Evolutionary conservation across 2,888 invertebrate genomes (phyloP).

Genomic region (Sepiola atlantica): DNA sequence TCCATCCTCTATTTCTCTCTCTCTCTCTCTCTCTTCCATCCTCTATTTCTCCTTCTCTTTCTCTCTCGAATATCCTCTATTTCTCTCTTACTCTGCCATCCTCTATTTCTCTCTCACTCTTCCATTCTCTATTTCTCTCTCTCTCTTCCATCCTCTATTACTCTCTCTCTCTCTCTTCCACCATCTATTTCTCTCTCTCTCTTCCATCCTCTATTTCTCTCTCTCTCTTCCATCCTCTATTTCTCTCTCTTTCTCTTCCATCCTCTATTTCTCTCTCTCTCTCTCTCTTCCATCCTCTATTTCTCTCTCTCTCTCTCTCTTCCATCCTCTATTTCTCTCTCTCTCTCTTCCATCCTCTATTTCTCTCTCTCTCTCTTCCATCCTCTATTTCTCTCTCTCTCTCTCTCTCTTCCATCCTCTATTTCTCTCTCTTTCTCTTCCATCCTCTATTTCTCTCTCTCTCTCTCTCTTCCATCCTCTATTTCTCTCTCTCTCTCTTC

Average conservation of each 20-base stretch:
- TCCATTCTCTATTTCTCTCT: not conserved
- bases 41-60: not conserved
- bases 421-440: rapidly evolving
- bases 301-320: no score
- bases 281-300: no score
- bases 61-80: no score
- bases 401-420: not conserved
- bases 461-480: not conserved
- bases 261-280: no score
- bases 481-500: rapidly evolving
- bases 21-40: not conserved
- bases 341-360: not conserved
- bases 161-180: not conserved
- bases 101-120: not conserved
- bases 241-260: no score
- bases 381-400: no score
- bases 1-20: not conserved
- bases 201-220: not conserved
- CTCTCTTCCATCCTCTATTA: not conserved
- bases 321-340: no score
- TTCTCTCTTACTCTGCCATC: no score
- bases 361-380: not conserved
- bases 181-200: not conserved
- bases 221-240: no score
- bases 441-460: no score